Evolutionary conservation across 2,888 invertebrate genomes (phyloP), one percentile per base, ranked within the genome.

Genomic region (Amblyjoppa fuscipennis): DNA sequence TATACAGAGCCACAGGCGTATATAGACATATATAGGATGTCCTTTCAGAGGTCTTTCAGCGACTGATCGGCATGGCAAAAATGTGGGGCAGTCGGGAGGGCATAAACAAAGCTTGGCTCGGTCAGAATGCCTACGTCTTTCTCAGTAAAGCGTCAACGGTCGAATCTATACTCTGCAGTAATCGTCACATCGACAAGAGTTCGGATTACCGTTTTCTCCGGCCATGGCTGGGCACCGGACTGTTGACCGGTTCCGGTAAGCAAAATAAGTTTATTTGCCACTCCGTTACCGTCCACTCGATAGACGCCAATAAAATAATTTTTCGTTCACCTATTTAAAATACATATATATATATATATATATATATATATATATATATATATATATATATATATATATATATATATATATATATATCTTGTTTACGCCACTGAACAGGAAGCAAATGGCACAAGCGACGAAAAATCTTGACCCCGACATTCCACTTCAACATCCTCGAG

Each of bases 401-500:
- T 2, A 9, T 51, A n/a, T n/a, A 61, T 20, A 11, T 34, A 34
- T 49, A 49, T 82, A 2, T 38, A 0, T 7, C 7, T 38, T 1
- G 0, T 20, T 45, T 59, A 53, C 2, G 11, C 28, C n/a, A n/a
- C 34, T 25, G 13, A 38, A 11, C 92, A 88, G 95, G 95, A 9
- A 92, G 94, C 66, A 96, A 96, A 93, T 96, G 96, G 96, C 95
- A 95, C 88, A 93, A 93, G 0, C 93, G 96, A 87, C 94, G 96
- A 88, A 96, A 96, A 94, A 95, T 96, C 89, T 93, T 96, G 87
- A 96, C 96, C 0, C 96, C 96, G 25, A 96, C 96, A 5, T 96
- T 96, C 92, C 96, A 96, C 93, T 97, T 96, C 92, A 96, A 96
- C 92, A 96, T 96, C 89, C 94, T 96, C 90, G 95, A 96, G 89